Percentiles rank a stretch among this genome's conserved stretches.
Conservation (phyloP, 1,140 invertebrate genomes). For the Prorops nasuta region DNA sequence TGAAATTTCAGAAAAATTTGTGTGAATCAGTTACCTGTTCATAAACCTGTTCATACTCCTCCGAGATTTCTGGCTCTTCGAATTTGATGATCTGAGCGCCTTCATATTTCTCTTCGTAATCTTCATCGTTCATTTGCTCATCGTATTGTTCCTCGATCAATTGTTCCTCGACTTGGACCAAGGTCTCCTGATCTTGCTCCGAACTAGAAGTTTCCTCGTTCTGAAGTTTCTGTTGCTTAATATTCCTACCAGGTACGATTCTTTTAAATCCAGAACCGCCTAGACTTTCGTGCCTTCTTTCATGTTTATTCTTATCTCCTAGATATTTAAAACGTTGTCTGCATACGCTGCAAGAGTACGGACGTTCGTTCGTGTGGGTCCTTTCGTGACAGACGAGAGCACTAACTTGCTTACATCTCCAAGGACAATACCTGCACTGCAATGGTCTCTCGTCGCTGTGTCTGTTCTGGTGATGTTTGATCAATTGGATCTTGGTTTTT, state of each 20-base stretch:
- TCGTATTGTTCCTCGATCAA: conserved; percentile 22
- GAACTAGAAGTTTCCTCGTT: conserved; percentile 33
- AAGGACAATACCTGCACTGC: conserved; percentile 47
- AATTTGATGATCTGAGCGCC: conserved; percentile 1
- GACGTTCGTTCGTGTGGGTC: conserved; percentile 96
- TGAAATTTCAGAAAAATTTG: background rate
- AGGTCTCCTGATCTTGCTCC: conserved; percentile 30
- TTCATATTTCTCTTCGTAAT: conserved; percentile 11
- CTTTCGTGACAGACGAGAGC: conserved; percentile 74
- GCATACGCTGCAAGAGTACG: conserved; percentile 96
- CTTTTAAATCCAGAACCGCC: conserved; percentile 52
- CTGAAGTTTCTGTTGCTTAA: conserved; percentile 24
- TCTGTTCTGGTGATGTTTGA: conserved; percentile 53
- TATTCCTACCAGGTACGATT: conserved; percentile 42
- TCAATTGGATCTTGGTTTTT: conserved; percentile 54
- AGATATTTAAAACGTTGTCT: conserved; percentile 94
- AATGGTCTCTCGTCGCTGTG: conserved; percentile 52
- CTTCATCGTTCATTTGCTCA: conserved; percentile 16
- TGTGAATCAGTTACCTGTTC: conserved; percentile 46
- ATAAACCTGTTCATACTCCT: conserved; percentile 36
- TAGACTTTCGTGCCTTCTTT: conserved; percentile 48
- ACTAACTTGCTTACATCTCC: conserved; percentile 54
- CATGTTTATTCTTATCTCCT: conserved; percentile 63
- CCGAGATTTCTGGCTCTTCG: conserved; percentile 27
- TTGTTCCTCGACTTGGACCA: conserved; percentile 13